A percentile compares a stretch with the other conserved stretches of the same genome.
These are phyloP conservation scores for Catocala sponsa DNA, from an alignment of 2,888 invertebrate species.

Conservation along the genomic window DNA sequence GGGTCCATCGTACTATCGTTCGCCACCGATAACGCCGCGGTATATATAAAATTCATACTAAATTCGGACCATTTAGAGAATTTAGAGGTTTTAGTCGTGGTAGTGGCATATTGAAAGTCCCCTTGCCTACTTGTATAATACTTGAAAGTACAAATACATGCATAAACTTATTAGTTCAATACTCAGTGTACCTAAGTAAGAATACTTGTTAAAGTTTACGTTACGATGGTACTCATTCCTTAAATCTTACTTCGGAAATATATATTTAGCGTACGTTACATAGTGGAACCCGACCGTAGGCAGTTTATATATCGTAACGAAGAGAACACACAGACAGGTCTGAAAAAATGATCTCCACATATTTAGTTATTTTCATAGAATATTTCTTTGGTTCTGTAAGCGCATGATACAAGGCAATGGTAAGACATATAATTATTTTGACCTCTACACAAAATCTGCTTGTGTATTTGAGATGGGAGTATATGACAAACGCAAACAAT, in stretches of 20 bases:
- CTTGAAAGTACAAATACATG: constrained; percentile 74
- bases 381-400: too few relatives aligned
- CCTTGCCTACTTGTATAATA: constrained; percentile 64
- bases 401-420: too few relatives aligned
- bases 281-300: neutral
- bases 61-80: constrained; percentile 80
- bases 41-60: constrained; percentile 62
- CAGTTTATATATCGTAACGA: too few relatives aligned
- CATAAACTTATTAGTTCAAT: constrained; percentile 57
- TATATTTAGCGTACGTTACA: constrained; percentile 20
- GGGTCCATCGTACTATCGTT: constrained; percentile 43
- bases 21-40: constrained; percentile 45
- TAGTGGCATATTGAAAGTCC: constrained; percentile 60
- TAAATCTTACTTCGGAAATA: constrained; percentile 3
- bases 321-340: too few relatives aligned
- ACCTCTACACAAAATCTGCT: too few relatives aligned
- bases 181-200: constrained; percentile 49
- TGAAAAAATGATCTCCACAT: too few relatives aligned
- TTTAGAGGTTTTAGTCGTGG: constrained; percentile 65
- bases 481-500: too few relatives aligned
- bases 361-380: too few relatives aligned
- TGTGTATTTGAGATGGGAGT: too few relatives aligned
- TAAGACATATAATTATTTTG: too few relatives aligned
- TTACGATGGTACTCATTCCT: constrained; percentile 11
- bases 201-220: constrained; percentile 29